Percentiles rank a stretch among this genome's conserved stretches.
These are phyloP conservation scores for Gymnarchus niloticus DNA, from an alignment of 2,113 vertebrate species.

Conservation along the genomic window DNA sequence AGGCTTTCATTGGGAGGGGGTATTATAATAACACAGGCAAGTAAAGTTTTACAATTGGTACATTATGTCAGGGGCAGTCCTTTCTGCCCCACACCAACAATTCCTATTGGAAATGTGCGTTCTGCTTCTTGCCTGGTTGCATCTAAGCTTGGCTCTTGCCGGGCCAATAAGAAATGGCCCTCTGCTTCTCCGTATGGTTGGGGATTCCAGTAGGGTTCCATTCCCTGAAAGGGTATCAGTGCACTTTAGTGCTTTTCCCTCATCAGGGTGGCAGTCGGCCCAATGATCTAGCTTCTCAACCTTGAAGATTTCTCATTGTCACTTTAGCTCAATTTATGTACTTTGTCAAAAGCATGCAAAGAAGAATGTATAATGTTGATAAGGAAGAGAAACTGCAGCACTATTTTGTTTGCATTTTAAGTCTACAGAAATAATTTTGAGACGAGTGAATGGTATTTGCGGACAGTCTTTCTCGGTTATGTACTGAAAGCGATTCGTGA, in stretches of 20 bases:
- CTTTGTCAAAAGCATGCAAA: background rate
- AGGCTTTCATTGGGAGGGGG: background rate
- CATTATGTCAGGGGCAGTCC: background rate
- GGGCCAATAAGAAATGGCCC: background rate
- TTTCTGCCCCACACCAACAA: background rate
- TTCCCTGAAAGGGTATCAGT: no score
- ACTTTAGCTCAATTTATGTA: no score
- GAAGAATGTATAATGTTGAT: background rate
- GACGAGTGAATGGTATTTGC: background rate
- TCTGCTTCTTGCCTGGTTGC: background rate
- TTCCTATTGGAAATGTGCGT: background rate
- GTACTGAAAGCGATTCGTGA: background rate
- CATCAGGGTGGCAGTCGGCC: no score
- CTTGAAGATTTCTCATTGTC: no score
- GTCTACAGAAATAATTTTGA: background rate
- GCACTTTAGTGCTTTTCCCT: no score
- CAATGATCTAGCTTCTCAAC: no score
- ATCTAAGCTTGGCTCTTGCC: background rate
- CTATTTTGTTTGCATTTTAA: background rate
- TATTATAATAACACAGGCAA: background rate
- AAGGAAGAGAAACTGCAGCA: background rate
- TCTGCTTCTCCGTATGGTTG: background rate
- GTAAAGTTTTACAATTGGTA: slow-evolving; percentile 6
- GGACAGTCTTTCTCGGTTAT: no score
- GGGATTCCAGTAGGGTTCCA: background rate